phyloP scores from a whole-genome alignment of 1,140 invertebrate genomes.

The Ceratina calcarata region DNA sequence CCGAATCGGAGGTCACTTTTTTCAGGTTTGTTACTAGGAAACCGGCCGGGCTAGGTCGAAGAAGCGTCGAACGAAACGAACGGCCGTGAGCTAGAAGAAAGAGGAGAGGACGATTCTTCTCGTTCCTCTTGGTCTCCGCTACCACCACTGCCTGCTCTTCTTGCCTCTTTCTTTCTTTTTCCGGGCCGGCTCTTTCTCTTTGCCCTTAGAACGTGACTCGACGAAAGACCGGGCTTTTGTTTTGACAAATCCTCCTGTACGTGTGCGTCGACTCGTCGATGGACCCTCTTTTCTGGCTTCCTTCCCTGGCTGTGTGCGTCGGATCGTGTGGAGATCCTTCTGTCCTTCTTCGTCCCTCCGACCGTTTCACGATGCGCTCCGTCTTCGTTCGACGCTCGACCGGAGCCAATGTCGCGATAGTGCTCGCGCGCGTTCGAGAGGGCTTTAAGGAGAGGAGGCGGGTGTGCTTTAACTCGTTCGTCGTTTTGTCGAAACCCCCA shows the following conservation, averaged over 20 bases:
- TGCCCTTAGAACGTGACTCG: conserved; percentile 69
- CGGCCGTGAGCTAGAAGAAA: neutral
- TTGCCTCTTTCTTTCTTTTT: neutral
- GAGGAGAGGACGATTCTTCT: neutral
- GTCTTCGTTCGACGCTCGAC: neutral
- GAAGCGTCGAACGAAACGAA: conserved; percentile 16
- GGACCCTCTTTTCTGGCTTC: conserved; percentile 57
- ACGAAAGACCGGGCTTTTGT: conserved; percentile 73
- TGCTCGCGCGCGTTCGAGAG: neutral
- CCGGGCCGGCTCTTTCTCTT: conserved; percentile 12
- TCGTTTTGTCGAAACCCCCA: conserved; percentile 63
- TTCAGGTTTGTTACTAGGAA: conserved; percentile 59
- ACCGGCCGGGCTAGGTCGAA: conserved; percentile 13
- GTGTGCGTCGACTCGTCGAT: conserved; percentile 55
- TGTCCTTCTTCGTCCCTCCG: neutral
- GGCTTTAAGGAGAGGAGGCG: conserved; percentile 3
- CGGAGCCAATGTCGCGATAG: conserved; percentile 33
- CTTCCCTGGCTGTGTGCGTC: neutral
- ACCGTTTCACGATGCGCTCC: neutral
- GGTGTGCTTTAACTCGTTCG: conserved; percentile 57
- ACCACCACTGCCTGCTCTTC: neutral
- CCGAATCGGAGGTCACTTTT: conserved; percentile 48
- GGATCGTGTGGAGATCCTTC: conserved; percentile 28
- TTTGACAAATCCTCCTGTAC: conserved; percentile 72
- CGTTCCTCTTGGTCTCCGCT: neutral